phyloP scores from a whole-genome alignment of 2,797 vertebrate species.

The Tenualosa thibaudeaui region DNA sequence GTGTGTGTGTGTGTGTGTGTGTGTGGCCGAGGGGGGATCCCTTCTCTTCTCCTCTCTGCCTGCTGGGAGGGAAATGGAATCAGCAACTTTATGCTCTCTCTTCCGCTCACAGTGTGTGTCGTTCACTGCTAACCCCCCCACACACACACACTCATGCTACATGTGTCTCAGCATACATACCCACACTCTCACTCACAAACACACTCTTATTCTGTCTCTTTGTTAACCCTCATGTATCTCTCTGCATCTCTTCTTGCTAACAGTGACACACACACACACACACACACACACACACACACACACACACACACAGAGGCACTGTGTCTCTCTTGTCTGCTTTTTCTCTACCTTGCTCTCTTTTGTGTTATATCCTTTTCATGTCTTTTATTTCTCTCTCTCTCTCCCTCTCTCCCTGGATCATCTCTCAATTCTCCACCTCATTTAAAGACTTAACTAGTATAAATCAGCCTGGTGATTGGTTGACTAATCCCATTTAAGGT shows the following conservation, averaged over 20 bases:
- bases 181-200: not conserved
- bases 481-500: too few relatives aligned
- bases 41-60: not conserved
- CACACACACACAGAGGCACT: not conserved
- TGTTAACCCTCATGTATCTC: too few relatives aligned
- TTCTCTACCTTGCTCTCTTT: not conserved
- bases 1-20: not conserved
- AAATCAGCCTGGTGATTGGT: too few relatives aligned
- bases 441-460: not conserved
- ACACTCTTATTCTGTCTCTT: not conserved
- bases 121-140: not conserved
- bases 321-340: not conserved
- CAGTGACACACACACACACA: not conserved
- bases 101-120: not conserved
- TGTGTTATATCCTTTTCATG: not conserved
- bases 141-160: not conserved
- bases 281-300: not conserved
- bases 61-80: conserved; percentile 1
- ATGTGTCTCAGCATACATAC: not conserved
- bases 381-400: not conserved
- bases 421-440: not conserved
- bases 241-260: too few relatives aligned
- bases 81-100: conserved; percentile 9
- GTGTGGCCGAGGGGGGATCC: not conserved
- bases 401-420: not conserved